Base-by-base conservation (phyloP, 2,888 invertebrate genomes). In the Hemicrepidius hirtus region DNA sequence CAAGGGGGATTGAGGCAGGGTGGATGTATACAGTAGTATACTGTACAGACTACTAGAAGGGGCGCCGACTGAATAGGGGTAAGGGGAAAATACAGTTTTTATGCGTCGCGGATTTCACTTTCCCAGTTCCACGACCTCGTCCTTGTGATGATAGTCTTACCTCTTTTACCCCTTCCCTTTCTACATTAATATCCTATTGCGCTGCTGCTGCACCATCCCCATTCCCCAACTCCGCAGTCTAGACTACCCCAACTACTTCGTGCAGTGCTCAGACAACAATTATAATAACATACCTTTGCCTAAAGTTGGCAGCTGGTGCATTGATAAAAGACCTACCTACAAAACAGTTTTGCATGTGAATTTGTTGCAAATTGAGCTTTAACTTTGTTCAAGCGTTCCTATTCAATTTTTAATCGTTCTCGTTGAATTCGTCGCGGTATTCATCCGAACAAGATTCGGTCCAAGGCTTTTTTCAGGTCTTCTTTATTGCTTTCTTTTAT, bases 101-200 rank as follows among this genome's bases (percentile, higher is more conserved):
- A 82, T 83, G 82, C 78, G 84, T 83, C 84, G 84, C 80, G 81
- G 79, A 82, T 84, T 85, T 85, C 84, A 84, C 85, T 85, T 85
- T 85, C 83, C 81, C 84, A 84, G 84, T 85, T 85, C 84, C 83
- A 82, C 85, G 85, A 86, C 85, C 86, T 85, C 83, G 85, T 82
- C 83, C 83, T 84, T 84, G 85, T 80, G 80, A 79, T 79, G 82
- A 76, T 75, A 77, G 80, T 80, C 59, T 57, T 66, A 67, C 66
- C 65, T 73, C 68, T 67, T 66, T 69, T 69, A 68, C 69, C 69
- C 24, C 74, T 71, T 72, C 72, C 74, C 65, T 64, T 70, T 68
- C 62, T 57, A 67, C 62, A 46, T 68, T 63, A 62, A 53, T 68
- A 63, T 66, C 60, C 49, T 63, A 65, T 68, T 57, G 69, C 70